Percentiles rank a stretch among this genome's conserved stretches.
These are phyloP conservation scores for Machaerirhynchus nigripectus DNA, from an alignment of 2,113 vertebrate genomes.

Conservation along the genomic window DNA sequence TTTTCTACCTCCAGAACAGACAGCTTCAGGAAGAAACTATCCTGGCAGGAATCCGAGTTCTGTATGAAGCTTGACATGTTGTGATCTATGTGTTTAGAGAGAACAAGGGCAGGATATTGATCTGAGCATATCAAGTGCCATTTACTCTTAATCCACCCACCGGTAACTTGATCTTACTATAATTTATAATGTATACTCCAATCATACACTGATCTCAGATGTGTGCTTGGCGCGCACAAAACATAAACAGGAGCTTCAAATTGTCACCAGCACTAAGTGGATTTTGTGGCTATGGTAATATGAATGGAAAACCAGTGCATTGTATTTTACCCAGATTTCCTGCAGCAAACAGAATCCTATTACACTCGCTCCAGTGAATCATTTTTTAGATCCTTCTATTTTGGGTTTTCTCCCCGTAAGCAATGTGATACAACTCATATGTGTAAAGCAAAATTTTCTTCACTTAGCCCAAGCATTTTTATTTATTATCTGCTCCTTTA, in stretches of 20 bases:
- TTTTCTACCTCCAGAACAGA: not conserved
- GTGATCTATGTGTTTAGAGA: not conserved
- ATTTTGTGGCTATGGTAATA: not conserved
- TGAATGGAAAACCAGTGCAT: not conserved
- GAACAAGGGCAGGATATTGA: not conserved
- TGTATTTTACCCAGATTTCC: not conserved
- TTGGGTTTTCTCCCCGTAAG: not conserved
- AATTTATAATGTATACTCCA: not conserved
- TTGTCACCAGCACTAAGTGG: not conserved
- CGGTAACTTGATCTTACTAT: not conserved
- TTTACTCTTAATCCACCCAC: not conserved
- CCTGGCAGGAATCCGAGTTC: not conserved
- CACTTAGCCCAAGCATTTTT: not conserved
- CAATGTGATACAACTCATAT: not conserved
- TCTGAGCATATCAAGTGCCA: not conserved
- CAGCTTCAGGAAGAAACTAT: not conserved
- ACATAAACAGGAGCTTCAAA: not conserved
- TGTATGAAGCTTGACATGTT: not conserved
- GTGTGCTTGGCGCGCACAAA: not conserved
- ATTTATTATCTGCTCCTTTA: constrained; percentile 22
- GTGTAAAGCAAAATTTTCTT: not conserved
- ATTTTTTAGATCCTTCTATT: not conserved
- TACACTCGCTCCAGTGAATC: not conserved
- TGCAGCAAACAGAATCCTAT: not conserved
- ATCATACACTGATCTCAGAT: not conserved